These are phyloP conservation scores for Prunella strophiata DNA, from an alignment of 2,797 vertebrate species.

Conservation along the genomic window DNA sequence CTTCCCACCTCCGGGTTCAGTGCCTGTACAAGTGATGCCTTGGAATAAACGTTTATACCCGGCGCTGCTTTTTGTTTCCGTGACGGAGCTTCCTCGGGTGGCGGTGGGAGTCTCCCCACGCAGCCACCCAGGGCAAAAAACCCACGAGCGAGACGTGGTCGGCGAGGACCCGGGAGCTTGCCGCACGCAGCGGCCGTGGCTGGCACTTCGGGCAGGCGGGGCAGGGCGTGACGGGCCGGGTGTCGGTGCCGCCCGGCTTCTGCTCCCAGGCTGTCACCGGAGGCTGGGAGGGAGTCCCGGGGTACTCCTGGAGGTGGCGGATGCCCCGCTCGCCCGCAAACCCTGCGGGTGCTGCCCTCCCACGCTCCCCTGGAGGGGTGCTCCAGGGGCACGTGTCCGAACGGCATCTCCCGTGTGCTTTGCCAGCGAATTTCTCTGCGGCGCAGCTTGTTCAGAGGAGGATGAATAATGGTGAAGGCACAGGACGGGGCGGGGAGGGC, in stretches of 20 bases:
- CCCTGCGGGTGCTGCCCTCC: no score
- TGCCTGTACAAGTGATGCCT: constrained; percentile 9
- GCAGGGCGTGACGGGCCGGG: not conserved
- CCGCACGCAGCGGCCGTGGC: not conserved
- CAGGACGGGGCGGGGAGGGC: not conserved
- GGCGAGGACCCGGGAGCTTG: not conserved
- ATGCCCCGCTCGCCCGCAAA: not conserved
- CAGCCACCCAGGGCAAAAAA: no score
- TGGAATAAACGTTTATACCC: constrained; percentile 34
- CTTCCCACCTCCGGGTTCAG: not conserved
- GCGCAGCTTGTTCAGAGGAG: not conserved
- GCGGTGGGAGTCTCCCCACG: not conserved
- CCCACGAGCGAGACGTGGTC: not conserved
- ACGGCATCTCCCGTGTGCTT: not conserved
- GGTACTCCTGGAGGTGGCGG: not conserved
- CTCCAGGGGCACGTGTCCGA: not conserved
- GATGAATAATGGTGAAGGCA: not conserved
- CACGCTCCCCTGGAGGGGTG: not conserved
- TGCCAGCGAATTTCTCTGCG: not conserved
- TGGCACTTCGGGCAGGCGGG: not conserved
- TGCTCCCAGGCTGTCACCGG: not conserved
- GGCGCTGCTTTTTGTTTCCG: not conserved
- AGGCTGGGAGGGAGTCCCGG: not conserved
- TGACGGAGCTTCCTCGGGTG: not conserved
- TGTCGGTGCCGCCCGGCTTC: not conserved